Evolutionary conservation across 2,797 vertebrate species (phyloP).

Genomic region (Erethizon dorsatum): DNA sequence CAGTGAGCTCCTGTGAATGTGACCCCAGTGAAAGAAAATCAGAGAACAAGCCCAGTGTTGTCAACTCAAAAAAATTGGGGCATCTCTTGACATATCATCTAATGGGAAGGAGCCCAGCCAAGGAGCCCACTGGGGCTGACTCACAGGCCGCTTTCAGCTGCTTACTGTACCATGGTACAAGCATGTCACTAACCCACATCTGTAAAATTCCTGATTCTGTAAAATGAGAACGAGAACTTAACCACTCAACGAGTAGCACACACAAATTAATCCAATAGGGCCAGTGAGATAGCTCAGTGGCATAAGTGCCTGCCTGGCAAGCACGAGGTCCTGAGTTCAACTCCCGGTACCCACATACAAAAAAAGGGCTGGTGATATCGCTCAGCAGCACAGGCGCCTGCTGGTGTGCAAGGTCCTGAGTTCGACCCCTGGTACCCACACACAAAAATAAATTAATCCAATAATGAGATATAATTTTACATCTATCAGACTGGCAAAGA

Average conservation of each 20-base stretch:
- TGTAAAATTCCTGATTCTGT: neutral
- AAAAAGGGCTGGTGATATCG: too few relatives aligned
- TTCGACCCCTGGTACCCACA: too few relatives aligned
- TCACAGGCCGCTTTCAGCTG: accelerated
- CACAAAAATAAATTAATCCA: neutral
- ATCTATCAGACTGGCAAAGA: neutral
- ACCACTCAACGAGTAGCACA: neutral
- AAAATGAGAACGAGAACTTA: neutral
- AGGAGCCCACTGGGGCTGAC: neutral
- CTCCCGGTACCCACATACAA: too few relatives aligned
- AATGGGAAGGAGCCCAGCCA: neutral
- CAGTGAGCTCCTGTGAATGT: neutral
- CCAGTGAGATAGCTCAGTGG: too few relatives aligned
- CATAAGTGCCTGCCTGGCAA: too few relatives aligned
- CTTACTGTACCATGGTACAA: neutral
- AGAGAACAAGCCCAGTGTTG: neutral
- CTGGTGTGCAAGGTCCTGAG: too few relatives aligned
- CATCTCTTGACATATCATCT: neutral
- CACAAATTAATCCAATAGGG: neutral
- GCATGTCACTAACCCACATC: neutral
- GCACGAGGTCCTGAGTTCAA: too few relatives aligned
- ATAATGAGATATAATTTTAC: neutral
- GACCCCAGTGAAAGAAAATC: neutral
- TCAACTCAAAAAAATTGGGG: neutral
- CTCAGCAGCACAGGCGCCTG: too few relatives aligned